These are phyloP conservation scores for Lethenteron reissneri DNA, from an alignment of 2,113 vertebrate species.

Conservation along the genomic window DNA sequence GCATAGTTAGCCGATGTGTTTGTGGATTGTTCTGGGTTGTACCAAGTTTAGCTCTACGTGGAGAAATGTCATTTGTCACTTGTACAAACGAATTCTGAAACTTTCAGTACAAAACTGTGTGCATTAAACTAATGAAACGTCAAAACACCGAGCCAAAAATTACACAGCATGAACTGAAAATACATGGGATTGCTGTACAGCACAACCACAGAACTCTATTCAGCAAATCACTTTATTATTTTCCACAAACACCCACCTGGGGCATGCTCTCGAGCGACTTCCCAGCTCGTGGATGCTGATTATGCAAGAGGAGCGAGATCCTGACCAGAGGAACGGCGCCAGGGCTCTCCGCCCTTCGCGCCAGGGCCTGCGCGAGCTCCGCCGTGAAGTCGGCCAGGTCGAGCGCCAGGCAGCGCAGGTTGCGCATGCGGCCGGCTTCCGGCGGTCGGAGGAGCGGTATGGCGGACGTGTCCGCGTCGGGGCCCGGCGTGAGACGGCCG, in stretches of 20 bases:
- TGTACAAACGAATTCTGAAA: too few species aligned
- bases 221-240: too few species aligned
- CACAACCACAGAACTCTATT: too few species aligned
- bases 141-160: too few species aligned
- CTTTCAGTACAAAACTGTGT: too few species aligned
- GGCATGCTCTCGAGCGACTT: slow-evolving; percentile 4
- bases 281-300: background rate
- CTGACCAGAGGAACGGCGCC: background rate
- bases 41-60: too few species aligned
- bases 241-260: slow-evolving; percentile 1
- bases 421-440: background rate
- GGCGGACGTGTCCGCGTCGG: background rate
- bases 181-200: too few species aligned
- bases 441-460: background rate
- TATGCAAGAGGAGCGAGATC: background rate
- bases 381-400: slow-evolving; percentile 4
- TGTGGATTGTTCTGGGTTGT: too few species aligned
- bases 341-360: background rate
- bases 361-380: slow-evolving; percentile 4
- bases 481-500: background rate
- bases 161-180: too few species aligned
- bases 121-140: too few species aligned
- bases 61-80: too few species aligned
- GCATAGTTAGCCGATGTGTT: too few species aligned
- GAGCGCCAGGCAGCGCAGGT: slow-evolving; percentile 4